Base-by-base conservation (phyloP, 2,113 vertebrate species). In the Electrona antarctica region DNA sequence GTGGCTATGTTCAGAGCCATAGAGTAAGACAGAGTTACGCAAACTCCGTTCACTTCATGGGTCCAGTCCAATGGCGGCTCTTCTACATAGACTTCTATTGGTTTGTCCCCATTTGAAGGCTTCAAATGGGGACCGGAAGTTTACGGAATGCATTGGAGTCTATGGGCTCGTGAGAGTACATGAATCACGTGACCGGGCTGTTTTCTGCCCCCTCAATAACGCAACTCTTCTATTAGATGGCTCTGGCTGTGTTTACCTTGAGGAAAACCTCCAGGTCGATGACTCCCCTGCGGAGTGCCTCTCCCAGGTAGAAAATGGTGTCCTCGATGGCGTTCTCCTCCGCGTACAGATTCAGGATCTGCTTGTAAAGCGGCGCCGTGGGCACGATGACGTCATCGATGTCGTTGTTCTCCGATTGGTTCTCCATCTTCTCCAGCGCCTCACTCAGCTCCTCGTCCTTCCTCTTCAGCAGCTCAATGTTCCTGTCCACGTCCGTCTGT, bases 261-360 rank as follows among this genome's bases (percentile, higher is more conserved):
- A 99, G 93, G 84, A 99, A 99, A 84, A 98, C 97, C 70, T 99
- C 98, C 79, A 99, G 91, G 80, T 99, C 98, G 81, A 99, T 99
- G 76, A 98, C 97, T 10, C 96, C 97, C 57, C 97, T 92, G 74
- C 98, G 93, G 62, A 99, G 75, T 6, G 98, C 98, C 92, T 99
- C 97, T 75, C 97, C 98, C 81, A 99, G 92, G 83, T 99, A 99
- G 90, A 99, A 99, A 81, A 99, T 99, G 60, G 98, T 99, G 88
- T 99, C 98, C 89, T 99, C 98, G 76, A 98, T 99, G 65, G 98
- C 98, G 60, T 99, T 99, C 88, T 99, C 97, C 77, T 99, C 98
- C 48, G 98, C 97, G 41, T 99, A 99, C 50, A 99, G 94, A 90
- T 98, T 98, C 66, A 99, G 89, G 82, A 99, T 99, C 92, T 99